Evolutionary conservation across 2,888 invertebrate species (phyloP), one percentile per base, ranked within the genome.

Genomic region (Crematogaster levior): DNA sequence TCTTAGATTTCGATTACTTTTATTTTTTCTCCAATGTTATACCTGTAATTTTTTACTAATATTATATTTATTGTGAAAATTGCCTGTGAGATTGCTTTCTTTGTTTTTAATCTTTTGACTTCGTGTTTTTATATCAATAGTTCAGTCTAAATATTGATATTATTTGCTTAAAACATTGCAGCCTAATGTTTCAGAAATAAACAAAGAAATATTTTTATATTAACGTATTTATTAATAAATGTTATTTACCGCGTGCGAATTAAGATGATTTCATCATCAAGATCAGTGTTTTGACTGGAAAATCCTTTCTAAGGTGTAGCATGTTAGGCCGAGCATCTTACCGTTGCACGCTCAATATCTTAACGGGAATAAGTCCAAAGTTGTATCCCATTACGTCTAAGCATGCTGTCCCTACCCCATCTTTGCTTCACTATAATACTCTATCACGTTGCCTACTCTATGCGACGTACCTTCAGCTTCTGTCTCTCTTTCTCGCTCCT

Each of bases 361-460:
- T 90, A 90, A 92, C 90, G 86, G 89, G 89, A 92, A 92, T 92
- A 92, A 92, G 91, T 92, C 88, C 87, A 83, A 88, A 89, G 91
- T 92, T 92, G 91, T 92, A 91, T 90, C 90, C 92, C 91, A 92
- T 92, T 92, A 91, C 91, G 87, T 73, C 90, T 90, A 92, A 92
- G 90, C 90, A 88, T 87, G 88, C 86, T 90, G 90, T 90, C 91
- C 88, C 89, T 89, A 86, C 89, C 89, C 87, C 90, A 82, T 90
- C 90, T 88, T 91, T 86, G 89, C 90, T 87, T 89, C 89, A 82
- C 89, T 90, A 89, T 92, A 90, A 91, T 90, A 85, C 90, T 89
- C 83, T 85, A 82, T 88, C 80, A 51, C 66, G 81, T 81, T 85
- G 83, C 85, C 83, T 90, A 85, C 88, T 84, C 85, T 87, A 85